These are phyloP conservation scores for Acrocephalus scirpaceus DNA, from an alignment of 2,797 vertebrate species.

Conservation along the genomic window DNA sequence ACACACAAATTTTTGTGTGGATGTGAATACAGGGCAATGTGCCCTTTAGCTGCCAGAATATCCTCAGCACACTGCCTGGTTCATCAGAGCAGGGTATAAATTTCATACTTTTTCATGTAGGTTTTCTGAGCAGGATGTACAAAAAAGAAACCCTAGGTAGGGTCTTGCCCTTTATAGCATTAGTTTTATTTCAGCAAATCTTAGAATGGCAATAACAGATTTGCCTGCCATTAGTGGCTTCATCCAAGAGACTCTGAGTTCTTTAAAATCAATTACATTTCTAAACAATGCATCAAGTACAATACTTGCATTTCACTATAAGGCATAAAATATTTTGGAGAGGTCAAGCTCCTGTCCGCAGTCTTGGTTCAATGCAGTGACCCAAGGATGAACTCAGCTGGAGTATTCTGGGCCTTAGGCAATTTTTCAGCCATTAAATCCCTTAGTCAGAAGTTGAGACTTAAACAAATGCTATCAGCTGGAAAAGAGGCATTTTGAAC, in stretches of 20 bases:
- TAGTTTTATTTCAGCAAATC: background rate
- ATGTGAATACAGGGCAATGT: background rate
- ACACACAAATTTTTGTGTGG: background rate
- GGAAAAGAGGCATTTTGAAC: background rate
- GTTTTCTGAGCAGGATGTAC: background rate
- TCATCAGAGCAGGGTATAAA: background rate
- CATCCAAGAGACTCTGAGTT: background rate
- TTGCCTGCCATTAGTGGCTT: background rate
- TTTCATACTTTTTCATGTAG: background rate
- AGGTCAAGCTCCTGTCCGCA: background rate
- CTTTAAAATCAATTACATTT: constrained; percentile 26
- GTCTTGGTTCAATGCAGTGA: background rate
- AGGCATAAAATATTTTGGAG: background rate
- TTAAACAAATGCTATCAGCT: background rate
- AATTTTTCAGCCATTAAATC: background rate
- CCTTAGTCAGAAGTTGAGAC: background rate
- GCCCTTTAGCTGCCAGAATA: background rate
- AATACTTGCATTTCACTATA: background rate
- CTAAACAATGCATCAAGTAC: background rate
- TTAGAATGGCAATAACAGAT: background rate
- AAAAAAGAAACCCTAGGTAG: background rate
- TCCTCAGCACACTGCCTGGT: background rate
- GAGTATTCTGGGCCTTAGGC: background rate
- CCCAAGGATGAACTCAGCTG: background rate
- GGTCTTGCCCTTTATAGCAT: background rate